These are phyloP conservation scores for Oligia strigilis DNA, from an alignment of 2,888 invertebrate genomes.

Conservation along the genomic window DNA sequence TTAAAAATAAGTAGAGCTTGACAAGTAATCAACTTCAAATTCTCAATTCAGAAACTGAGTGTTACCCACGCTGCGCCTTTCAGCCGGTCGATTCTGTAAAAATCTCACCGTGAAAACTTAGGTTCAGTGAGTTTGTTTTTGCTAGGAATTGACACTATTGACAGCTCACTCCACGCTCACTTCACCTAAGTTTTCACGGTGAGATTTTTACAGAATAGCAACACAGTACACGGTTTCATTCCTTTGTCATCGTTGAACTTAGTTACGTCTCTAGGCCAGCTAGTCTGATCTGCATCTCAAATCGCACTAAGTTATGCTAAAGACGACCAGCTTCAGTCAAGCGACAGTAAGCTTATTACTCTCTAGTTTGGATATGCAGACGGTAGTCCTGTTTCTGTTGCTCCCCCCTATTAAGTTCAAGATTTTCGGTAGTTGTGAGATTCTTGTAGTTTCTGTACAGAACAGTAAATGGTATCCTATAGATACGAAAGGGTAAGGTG, in stretches of 20 bases:
- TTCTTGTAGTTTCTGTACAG: not conserved
- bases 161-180: too few species aligned
- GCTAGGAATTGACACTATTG: too few species aligned
- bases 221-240: too few species aligned
- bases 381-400: not conserved
- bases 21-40: not conserved
- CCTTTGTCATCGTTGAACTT: not conserved
- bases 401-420: not conserved
- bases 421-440: not conserved
- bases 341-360: slow-evolving; percentile 11
- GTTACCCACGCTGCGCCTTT: too few species aligned
- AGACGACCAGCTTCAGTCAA: not conserved
- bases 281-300: not conserved
- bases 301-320: not conserved
- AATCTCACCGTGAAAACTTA: too few species aligned
- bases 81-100: too few species aligned
- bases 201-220: too few species aligned
- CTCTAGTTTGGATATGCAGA: slow-evolving; percentile 14
- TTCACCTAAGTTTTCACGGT: too few species aligned
- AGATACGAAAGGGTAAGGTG: not conserved
- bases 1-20: not conserved
- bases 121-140: too few species aligned
- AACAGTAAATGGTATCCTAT: too few species aligned
- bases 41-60: not conserved
- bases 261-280: not conserved